Evolutionary conservation across 2,113 vertebrate species (phyloP).

Genomic region (Rousettus leschenaultii): DNA sequence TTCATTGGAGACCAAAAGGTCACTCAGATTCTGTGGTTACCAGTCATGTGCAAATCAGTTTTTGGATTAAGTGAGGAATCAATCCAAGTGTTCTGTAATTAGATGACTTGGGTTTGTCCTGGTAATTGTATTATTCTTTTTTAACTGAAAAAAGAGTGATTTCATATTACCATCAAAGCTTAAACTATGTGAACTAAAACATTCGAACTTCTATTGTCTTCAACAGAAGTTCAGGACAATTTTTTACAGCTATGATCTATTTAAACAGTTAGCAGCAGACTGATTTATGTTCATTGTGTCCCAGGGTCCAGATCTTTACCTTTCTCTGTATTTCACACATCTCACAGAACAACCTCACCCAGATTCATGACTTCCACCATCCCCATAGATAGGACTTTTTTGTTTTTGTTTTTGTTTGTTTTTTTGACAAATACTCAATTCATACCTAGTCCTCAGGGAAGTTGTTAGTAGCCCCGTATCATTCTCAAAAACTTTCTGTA

Average conservation of each 20-base stretch:
- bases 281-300: neutral
- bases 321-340: neutral
- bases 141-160: neutral
- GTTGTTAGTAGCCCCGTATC: neutral
- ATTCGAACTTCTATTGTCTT: constrained; percentile 15
- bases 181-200: constrained; percentile 4
- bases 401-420: neutral
- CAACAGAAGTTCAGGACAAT: neutral
- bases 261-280: neutral
- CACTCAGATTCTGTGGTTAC: constrained; percentile 30
- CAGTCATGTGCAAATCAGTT: constrained; percentile 33
- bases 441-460: neutral
- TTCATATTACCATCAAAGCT: neutral
- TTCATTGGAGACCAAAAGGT: constrained; percentile 49
- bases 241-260: neutral
- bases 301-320: neutral
- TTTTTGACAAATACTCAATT: neutral
- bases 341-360: neutral
- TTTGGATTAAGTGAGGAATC: constrained; percentile 14
- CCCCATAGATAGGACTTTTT: neutral
- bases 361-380: neutral
- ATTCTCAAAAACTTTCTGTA: neutral
- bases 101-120: neutral
- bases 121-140: neutral
- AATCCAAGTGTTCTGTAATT: neutral